Evolutionary conservation across 1,140 invertebrate species (phyloP).

Genomic region (Saccostrea glomerata): DNA sequence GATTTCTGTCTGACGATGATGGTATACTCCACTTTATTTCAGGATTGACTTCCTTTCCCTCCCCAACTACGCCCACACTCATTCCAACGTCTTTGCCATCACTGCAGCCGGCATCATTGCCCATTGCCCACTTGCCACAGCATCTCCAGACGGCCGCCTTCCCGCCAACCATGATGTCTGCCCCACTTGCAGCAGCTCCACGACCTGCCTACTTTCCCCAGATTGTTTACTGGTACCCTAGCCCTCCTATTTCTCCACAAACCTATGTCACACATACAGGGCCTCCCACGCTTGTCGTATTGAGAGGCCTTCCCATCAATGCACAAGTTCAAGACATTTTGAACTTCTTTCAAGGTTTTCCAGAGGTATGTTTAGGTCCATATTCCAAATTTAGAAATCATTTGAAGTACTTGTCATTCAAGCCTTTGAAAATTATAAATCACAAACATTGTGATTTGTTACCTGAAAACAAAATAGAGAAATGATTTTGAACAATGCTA

Average conservation of each 20-base stretch:
- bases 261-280: slow-evolving; percentile 85
- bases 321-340: slow-evolving; percentile 78
- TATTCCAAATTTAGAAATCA: slow-evolving; percentile 30
- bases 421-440: background rate
- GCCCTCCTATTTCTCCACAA: slow-evolving; percentile 91
- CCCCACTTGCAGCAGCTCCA: slow-evolving; percentile 47
- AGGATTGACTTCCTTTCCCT: background rate
- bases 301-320: slow-evolving; percentile 80
- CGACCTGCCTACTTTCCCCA: slow-evolving; percentile 70
- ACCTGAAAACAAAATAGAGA: background rate
- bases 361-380: slow-evolving; percentile 78
- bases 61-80: slow-evolving; percentile 50
- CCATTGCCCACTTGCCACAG: slow-evolving; percentile 69
- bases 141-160: slow-evolving; percentile 61
- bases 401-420: background rate
- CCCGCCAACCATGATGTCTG: slow-evolving; percentile 59
- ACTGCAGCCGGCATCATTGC: slow-evolving; percentile 55
- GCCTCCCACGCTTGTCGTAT: slow-evolving; percentile 79
- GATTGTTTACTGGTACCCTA: slow-evolving; percentile 89
- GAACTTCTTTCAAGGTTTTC: slow-evolving; percentile 80
- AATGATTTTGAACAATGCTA: slow-evolving; percentile 15
- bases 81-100: slow-evolving; percentile 57
- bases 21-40: background rate
- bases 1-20: background rate
- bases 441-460: background rate